Evolutionary conservation across 92 coral and sea anemone genomes (phyloP).

Genomic region (Nematostella vectensis): DNA sequence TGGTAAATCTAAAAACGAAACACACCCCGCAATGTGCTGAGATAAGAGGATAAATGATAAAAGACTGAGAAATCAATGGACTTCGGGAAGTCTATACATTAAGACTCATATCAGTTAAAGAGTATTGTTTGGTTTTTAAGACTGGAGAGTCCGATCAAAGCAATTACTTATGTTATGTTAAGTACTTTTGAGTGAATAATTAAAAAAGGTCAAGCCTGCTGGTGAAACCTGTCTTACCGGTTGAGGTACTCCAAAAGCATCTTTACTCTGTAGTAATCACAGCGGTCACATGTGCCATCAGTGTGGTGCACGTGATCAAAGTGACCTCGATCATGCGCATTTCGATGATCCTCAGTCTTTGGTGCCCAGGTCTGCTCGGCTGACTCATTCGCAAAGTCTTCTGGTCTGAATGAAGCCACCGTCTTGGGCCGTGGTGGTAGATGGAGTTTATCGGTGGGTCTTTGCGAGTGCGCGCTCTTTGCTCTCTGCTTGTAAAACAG

Average conservation of each 20-base stretch:
- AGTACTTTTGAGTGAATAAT: too few relatives aligned
- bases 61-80: too few relatives aligned
- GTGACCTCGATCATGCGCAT: slow-evolving; percentile 37
- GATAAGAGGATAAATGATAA: too few relatives aligned
- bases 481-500: slow-evolving; percentile 55
- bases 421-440: slow-evolving; percentile 80
- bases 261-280: slow-evolving; percentile 70
- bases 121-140: too few relatives aligned
- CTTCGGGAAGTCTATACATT: too few relatives aligned
- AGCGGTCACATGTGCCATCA: slow-evolving; percentile 77
- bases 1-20: too few relatives aligned
- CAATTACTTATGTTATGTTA: too few relatives aligned
- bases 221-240: slow-evolving; percentile 28
- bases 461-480: slow-evolving; percentile 75
- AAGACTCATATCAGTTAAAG: too few relatives aligned
- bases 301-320: slow-evolving; percentile 61
- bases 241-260: slow-evolving; percentile 61
- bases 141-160: too few relatives aligned
- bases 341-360: slow-evolving; percentile 12
- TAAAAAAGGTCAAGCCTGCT: too few relatives aligned
- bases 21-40: too few relatives aligned
- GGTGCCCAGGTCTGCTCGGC: slow-evolving; percentile 7
- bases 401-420: slow-evolving; percentile 41
- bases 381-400: slow-evolving; percentile 6
- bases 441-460: slow-evolving; percentile 44